Evolutionary conservation across 2,888 invertebrate species (phyloP).

Genomic region (Ditula angustiorana): DNA sequence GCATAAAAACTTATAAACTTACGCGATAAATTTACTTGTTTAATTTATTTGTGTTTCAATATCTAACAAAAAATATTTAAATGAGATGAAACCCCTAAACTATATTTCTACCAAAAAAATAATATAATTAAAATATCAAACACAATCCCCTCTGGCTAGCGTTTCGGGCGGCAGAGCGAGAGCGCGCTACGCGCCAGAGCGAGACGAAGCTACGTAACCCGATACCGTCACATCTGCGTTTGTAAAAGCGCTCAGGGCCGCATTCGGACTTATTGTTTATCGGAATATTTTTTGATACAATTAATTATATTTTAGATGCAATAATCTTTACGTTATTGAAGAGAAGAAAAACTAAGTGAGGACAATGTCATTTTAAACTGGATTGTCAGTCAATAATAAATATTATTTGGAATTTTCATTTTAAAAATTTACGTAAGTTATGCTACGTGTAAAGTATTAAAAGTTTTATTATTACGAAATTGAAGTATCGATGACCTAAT

Average conservation of each 20-base stretch:
- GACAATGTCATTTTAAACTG: no score
- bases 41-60: no score
- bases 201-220: conserved; percentile 63
- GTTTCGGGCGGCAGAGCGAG: conserved; percentile 45
- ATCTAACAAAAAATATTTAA: not conserved
- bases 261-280: conserved; percentile 55
- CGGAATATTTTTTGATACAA: conserved; percentile 47
- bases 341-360: no score
- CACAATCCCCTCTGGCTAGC: conserved; percentile 45
- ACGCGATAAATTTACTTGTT: no score
- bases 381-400: no score
- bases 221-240: conserved; percentile 79
- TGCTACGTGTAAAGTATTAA: no score
- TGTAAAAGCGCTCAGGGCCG: conserved; percentile 73
- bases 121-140: not conserved
- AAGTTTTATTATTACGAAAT: no score
- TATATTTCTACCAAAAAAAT: not conserved
- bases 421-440: no score
- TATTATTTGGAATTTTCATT: no score
- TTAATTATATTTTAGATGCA: not conserved
- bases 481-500: no score
- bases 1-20: no score
- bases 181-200: conserved; percentile 42
- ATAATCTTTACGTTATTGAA: not conserved
- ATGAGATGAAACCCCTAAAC: no score